Evolutionary conservation across 2,113 vertebrate genomes (phyloP), one percentile per base, ranked within the genome.

Genomic region (Otus sunia): DNA sequence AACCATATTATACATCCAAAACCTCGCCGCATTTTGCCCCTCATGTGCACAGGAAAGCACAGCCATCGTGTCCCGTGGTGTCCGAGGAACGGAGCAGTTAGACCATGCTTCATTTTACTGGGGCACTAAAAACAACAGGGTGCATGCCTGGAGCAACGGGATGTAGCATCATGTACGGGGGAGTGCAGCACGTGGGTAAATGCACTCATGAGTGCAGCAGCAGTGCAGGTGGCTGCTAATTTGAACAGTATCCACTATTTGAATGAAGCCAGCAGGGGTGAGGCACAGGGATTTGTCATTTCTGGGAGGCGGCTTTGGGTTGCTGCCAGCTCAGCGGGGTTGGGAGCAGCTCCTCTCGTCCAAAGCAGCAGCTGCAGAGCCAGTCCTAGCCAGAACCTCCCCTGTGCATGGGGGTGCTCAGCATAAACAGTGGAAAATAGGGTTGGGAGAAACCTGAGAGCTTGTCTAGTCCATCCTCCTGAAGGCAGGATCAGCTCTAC

Each of bases 181-280:
- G 47, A 60, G 68, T 1, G 56, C 39, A 30, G 81, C 75, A 34
- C 13, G 1, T 8, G 81, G 69, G 58, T 41, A 41, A 89, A 82
- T 19, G n/a, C 34, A 18, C 45, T 80, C 30, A 0, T 32, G 83
- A 73, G 71, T 23, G 74, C 68, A 4, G 16, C 21, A 71, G 2
- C n/a, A 77, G 75, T 66, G 91, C 96, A 96, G 89, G 95, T 96
- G 93, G 93, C 81, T 84, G 89, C 91, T 92, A 81, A 95, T 95
- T 89, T 67, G 91, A 91, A 56, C 94, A 74, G 59, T 66, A 91
- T 74, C 91, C 68, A 41, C 76, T 23, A 21, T 58, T 34, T 77
- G 72, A 96, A 59, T 74, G 79, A 36, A 95, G 76, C 36, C 90
- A 93, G 88, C 85, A 58, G 90, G 95, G 75, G 88, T 92, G 88